A percentile compares a stretch with the other conserved stretches of the same genome.
These are phyloP conservation scores for Acronicta leporina DNA, from an alignment of 2,888 invertebrate genomes.

Conservation along the genomic window DNA sequence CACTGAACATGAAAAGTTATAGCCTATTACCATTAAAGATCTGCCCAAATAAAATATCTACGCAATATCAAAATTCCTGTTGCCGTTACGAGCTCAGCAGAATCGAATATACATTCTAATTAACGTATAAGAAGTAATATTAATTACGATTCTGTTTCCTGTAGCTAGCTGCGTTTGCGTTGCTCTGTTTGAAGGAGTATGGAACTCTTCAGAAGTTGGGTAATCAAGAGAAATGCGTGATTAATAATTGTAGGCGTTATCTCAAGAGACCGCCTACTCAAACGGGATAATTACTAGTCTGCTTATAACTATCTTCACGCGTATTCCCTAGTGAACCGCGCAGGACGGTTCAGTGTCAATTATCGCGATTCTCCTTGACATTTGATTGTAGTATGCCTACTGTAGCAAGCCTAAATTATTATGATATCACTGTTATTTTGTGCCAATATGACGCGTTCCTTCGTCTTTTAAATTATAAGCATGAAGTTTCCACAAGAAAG, in stretches of 20 bases:
- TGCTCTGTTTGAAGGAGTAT: not conserved
- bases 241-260: conserved; percentile 20
- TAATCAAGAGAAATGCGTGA: conserved; percentile 22
- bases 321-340: conserved; percentile 2
- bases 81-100: no score
- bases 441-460: not conserved
- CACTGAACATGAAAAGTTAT: no score
- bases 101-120: no score
- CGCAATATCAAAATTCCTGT: no score
- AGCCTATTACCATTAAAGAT: no score
- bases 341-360: conserved; percentile 17
- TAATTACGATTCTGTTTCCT: not conserved
- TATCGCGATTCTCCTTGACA: conserved; percentile 14
- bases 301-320: conserved; percentile 12
- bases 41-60: no score
- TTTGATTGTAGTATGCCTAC: not conserved
- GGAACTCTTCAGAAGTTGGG: not conserved
- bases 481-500: no score
- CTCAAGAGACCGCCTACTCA: conserved; percentile 19
- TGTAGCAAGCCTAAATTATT: not conserved
- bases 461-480: no score
- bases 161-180: not conserved
- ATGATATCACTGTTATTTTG: not conserved
- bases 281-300: conserved; percentile 20
- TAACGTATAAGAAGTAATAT: no score